Conservation (phyloP, 2,888 invertebrate genomes). For the Chalcosyrphus nemorum region DNA sequence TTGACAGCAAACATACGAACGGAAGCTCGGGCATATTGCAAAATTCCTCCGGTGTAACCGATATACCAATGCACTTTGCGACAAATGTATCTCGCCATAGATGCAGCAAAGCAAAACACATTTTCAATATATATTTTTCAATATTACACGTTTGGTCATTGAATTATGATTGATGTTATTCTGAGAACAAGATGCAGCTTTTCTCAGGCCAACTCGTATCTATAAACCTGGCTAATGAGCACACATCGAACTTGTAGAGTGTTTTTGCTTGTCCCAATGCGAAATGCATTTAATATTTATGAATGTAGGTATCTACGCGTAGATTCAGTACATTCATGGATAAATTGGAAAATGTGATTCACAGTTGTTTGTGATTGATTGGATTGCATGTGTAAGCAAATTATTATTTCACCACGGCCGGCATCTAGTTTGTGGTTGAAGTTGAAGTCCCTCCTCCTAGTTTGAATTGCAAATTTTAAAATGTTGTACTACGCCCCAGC, state of each 20-base stretch:
- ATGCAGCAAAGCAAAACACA: slow-evolving; percentile 1
- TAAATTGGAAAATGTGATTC: neutral
- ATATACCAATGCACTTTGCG: slow-evolving; percentile 45
- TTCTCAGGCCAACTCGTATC: slow-evolving; percentile 19
- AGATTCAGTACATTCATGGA: neutral
- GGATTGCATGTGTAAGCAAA: slow-evolving; percentile 29
- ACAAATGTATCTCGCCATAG: slow-evolving; percentile 47
- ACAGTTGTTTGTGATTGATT: slow-evolving; percentile 2
- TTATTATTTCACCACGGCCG: slow-evolving; percentile 5
- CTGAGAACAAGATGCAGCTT: slow-evolving; percentile 25
- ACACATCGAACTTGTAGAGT: neutral
- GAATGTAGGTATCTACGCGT: neutral
- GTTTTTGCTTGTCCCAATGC: neutral
- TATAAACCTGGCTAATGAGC: neutral
- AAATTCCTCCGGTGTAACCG: slow-evolving; percentile 51
- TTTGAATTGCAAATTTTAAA: slow-evolving; percentile 21
- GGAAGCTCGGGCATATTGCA: slow-evolving; percentile 54
- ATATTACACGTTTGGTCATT: slow-evolving; percentile 39
- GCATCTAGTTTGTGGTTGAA: neutral
- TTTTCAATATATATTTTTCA: slow-evolving; percentile 18
- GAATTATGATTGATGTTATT: slow-evolving; percentile 62
- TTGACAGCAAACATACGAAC: slow-evolving; percentile 48
- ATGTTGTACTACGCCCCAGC: slow-evolving; percentile 18
- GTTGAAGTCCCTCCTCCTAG: slow-evolving; percentile 44
- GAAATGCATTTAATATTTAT: slow-evolving; percentile 5